Evolutionary conservation across 2,888 invertebrate genomes (phyloP), one percentile per base, ranked within the genome.

Genomic region (Eupeodes latifasciatus): DNA sequence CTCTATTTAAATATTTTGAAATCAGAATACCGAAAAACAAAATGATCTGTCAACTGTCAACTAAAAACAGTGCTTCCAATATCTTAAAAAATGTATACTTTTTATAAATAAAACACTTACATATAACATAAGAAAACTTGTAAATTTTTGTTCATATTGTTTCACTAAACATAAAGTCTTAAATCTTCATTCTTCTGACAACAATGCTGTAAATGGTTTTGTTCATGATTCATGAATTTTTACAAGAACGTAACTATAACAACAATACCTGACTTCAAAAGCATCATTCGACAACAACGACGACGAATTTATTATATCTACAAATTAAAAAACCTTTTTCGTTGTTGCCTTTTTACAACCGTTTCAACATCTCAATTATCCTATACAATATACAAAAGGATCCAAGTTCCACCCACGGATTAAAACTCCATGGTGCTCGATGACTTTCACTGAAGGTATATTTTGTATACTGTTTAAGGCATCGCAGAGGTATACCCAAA

Each of bases 401-500:
- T 49, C n/a, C 69, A 19, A 49, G 49, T 36, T 62, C 80, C 53
- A 27, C 69, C 80, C 53, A 47, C 44, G 74, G 74, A 69, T 69
- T 78, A 75, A 71, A 82, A 44, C 49, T 19, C 47, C 3, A 19
- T 2, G 27, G 27, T 27, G 3, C 27, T 2, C 11, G 49, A 34
- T 57, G 40, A 86, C 86, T 87, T 87, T 87, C 86, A 59, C 72
- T 59, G 47, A 36, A 59, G 59, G 59, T 7, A 36, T 36, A 34
- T 66, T 34, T 27, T 59, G 72, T 10, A 34, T 47, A 49, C 51
- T 72, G 57, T 44, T 71, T 71, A 55, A 53, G 59, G 66, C 12
- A n/a, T 53, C 49, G 14, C 64, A 59, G 27, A 67, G 11, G 49
- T 59, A 34, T 27, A 27, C 61, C 78, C 74, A 74, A 77, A 74